These are phyloP conservation scores for Peromyscus aztecus DNA, from an alignment of 2,797 vertebrate species.

Conservation along the genomic window DNA sequence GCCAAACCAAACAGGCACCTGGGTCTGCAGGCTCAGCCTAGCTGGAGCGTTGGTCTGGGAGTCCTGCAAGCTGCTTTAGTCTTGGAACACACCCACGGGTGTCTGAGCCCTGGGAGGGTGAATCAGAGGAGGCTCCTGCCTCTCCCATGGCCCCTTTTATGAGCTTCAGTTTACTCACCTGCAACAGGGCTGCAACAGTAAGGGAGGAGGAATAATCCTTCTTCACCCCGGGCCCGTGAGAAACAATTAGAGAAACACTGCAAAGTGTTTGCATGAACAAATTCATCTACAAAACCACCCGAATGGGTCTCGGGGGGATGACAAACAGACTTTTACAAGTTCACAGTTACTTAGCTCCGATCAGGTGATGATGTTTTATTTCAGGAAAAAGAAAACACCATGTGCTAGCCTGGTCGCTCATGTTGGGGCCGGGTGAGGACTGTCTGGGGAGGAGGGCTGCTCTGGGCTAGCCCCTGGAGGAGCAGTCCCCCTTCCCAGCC, in stretches of 20 bases:
- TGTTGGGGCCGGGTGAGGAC: background rate
- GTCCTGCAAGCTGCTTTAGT: background rate
- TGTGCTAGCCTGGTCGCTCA: constrained; percentile 65
- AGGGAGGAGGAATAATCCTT: background rate
- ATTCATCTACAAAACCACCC: constrained; percentile 80
- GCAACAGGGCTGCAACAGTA: background rate
- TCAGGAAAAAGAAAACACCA: constrained; percentile 82
- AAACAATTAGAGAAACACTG: constrained; percentile 80
- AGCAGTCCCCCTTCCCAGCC: background rate
- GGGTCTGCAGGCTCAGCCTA: background rate
- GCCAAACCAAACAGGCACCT: constrained; percentile 50
- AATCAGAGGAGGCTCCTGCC: background rate
- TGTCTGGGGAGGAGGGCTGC: constrained; percentile 21
- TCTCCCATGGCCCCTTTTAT: background rate
- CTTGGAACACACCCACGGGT: background rate
- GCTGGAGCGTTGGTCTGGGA: background rate
- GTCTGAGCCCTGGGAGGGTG: background rate
- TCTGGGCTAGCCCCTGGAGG: background rate
- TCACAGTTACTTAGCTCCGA: constrained; percentile 85
- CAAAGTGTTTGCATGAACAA: constrained; percentile 71
- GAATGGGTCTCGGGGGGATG: constrained; percentile 74
- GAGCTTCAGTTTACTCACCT: constrained; percentile 64
- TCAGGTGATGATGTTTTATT: constrained; percentile 86
- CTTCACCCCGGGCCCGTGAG: constrained; percentile 56
- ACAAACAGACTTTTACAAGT: constrained; percentile 85